Evolutionary conservation across 2,888 invertebrate species (phyloP).

Genomic region (Dysmachus trigonus): DNA sequence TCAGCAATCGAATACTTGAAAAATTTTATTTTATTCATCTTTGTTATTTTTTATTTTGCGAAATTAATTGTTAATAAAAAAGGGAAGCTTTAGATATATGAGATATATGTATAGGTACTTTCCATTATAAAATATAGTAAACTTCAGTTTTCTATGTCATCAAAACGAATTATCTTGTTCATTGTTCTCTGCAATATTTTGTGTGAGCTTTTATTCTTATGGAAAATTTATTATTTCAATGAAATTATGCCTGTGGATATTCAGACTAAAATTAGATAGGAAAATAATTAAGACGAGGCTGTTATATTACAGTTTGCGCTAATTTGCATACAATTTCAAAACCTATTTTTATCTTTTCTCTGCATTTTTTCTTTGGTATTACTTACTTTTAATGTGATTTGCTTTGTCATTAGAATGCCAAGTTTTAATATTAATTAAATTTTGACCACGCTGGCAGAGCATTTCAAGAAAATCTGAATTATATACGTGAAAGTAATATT

Average conservation of each 20-base stretch:
- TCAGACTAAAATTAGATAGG: background rate
- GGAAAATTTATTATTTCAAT: background rate
- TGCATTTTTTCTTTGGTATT: background rate
- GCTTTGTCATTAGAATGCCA: background rate
- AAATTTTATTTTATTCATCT: background rate
- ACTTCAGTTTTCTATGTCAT: background rate
- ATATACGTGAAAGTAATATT: too few species aligned
- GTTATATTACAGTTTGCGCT: background rate
- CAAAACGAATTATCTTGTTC: background rate
- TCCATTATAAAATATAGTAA: background rate
- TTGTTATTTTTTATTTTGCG: too few species aligned
- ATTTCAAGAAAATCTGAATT: too few species aligned
- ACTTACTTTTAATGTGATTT: background rate
- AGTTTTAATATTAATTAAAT: too few species aligned
- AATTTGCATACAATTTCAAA: background rate
- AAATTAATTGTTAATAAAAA: too few species aligned
- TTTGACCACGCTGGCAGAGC: too few species aligned
- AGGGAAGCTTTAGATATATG: too few species aligned
- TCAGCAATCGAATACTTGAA: background rate
- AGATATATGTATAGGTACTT: too few species aligned
- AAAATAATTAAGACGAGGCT: background rate
- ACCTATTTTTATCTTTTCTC: background rate
- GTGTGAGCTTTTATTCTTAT: background rate
- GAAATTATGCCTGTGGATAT: background rate
- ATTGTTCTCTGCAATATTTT: background rate